Percentiles rank a stretch among this genome's conserved stretches.
phyloP scores from a whole-genome alignment of 64 coral and sea anemone genomes.

The Orbicella faveolata region DNA sequence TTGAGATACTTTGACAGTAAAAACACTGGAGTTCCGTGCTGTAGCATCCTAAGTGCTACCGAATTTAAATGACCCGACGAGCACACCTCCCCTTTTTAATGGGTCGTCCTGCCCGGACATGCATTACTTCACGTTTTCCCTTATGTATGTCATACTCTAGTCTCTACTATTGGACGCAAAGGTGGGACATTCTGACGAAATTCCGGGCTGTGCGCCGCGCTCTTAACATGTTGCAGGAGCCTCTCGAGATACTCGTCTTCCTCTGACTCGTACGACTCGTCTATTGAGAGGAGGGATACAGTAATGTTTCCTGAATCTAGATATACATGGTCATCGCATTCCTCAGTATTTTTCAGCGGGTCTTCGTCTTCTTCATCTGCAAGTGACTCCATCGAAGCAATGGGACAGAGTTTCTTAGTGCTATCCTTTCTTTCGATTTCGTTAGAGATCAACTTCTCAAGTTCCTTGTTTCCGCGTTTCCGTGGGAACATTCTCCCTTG shows the following conservation, averaged over 20 bases:
- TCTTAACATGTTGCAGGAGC: background rate
- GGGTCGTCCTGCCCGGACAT: no score
- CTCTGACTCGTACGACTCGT: constrained; percentile 6
- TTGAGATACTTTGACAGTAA: no score
- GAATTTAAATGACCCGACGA: no score
- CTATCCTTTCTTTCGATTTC: background rate
- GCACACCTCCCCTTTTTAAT: no score
- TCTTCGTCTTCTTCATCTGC: background rate
- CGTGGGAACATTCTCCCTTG: background rate
- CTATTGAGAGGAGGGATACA: constrained; percentile 6
- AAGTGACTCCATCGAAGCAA: constrained; percentile 1
- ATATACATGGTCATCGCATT: background rate
- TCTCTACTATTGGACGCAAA: background rate
- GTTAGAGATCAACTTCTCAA: background rate
- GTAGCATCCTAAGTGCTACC: no score
- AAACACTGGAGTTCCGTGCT: no score
- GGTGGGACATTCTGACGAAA: background rate
- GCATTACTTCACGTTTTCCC: background rate
- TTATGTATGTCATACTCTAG: background rate
- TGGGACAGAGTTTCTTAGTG: background rate
- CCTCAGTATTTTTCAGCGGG: background rate
- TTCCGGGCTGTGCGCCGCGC: background rate
- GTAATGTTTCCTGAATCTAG: constrained; percentile 6
- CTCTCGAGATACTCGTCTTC: background rate
- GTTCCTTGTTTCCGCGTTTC: background rate